Base-by-base conservation (phyloP, 2,888 invertebrate species). In the Alcis repandata region DNA sequence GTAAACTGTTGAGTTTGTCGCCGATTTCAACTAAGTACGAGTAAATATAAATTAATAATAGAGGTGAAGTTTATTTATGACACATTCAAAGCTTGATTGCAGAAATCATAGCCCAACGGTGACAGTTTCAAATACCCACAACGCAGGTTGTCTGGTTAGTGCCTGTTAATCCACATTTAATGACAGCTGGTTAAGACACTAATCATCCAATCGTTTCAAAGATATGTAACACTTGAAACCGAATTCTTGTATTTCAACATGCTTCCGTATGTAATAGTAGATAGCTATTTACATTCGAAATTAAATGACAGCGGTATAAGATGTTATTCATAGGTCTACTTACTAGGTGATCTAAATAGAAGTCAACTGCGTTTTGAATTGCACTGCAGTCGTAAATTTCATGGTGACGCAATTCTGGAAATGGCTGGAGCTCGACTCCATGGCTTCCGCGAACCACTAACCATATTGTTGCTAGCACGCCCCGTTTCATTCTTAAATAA, bases 321-420 rank as follows among this genome's bases (percentile, higher is more conserved):
- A 15, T 17, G 0, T 43, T 19, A 19, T 20, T 4, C 13, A 20
- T 27, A 48, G n/a, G 27, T 32, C n/a, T 70, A 82, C 86, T 86
- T 69, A 90, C 90, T 63, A 88, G 78, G 69, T 84, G 81, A 65
- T 90, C 90, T 27, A 88, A 95, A 82, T 79, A 94, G 57, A 96
- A 85, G 78, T 97, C 97, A 0, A 97, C 95, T 1, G 95, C 96
- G 59, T 95, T 96, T 76, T 97, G 96, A 17, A 97, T 86, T 0
- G 94, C 94, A 36, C 93, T 89, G 78, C 94, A 95, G 86, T 94
- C 95, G 62, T 94, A 95, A 71, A 95, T 94, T 75, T 95, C 95
- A 78, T 96, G 96, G 59, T 94, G 86, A 2, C 94, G 89, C 92
- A 95, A 93, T 72, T 94, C 95, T 32, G 95, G 97, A 91, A 92